Conservation (phyloP, 2,797 vertebrate species). For the Gallinago stenura region DNA sequence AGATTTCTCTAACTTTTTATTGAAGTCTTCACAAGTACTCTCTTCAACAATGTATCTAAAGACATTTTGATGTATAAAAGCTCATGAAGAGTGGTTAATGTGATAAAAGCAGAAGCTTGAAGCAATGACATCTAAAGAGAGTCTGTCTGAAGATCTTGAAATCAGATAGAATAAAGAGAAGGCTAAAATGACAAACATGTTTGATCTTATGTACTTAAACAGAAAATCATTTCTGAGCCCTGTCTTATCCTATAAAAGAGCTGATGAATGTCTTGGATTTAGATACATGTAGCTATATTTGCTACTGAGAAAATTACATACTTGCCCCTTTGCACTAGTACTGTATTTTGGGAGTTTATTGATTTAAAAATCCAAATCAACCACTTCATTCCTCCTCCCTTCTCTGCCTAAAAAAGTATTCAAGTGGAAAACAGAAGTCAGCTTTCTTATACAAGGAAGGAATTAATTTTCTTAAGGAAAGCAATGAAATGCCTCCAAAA, state of each 20-base stretch:
- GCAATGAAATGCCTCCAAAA: background rate
- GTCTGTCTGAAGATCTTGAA: constrained; percentile 43
- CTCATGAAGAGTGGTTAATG: constrained; percentile 60
- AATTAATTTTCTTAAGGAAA: constrained; percentile 38
- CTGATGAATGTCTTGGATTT: constrained; percentile 45
- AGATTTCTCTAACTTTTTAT: constrained; percentile 6
- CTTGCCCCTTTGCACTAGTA: constrained; percentile 32
- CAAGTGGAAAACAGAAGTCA: background rate
- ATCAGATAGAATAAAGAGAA: constrained; percentile 56
- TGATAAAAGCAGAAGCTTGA: constrained; percentile 56
- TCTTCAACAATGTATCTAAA: constrained; percentile 48
- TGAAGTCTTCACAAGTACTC: constrained; percentile 11
- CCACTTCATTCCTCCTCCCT: constrained; percentile 12
- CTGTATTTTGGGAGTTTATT: constrained; percentile 24
- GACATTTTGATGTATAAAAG: constrained; percentile 58
- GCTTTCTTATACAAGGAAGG: constrained; percentile 2
- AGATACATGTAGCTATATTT: constrained; percentile 54
- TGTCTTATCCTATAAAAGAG: constrained; percentile 58
- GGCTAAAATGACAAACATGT: constrained; percentile 60
- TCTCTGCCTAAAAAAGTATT: constrained; percentile 2
- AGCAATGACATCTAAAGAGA: constrained; percentile 59
- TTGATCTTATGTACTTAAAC: constrained; percentile 45
- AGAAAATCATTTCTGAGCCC: constrained; percentile 46
- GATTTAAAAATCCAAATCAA: constrained; percentile 18
- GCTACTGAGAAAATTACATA: constrained; percentile 37